Conservation (phyloP, 2,888 invertebrate genomes). For the Pseudococcus jackbeardsleyi region DNA sequence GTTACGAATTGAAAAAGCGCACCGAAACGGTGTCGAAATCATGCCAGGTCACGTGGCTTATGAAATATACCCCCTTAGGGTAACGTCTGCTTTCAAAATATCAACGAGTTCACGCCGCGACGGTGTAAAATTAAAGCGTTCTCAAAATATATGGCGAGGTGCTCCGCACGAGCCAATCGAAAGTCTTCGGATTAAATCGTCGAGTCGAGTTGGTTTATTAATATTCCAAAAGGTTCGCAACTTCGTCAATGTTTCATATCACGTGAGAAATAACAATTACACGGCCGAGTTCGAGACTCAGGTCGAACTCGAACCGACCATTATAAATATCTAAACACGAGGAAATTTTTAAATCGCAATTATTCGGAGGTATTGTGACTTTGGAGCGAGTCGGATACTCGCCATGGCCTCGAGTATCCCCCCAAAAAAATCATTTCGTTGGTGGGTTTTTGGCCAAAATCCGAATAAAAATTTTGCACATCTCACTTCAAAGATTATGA, state of each 20-base stretch:
- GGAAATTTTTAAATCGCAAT: background rate
- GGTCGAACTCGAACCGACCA: background rate
- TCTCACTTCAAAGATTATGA: too few relatives aligned
- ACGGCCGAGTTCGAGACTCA: background rate
- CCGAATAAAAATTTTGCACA: too few relatives aligned
- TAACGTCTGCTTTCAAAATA: constrained; percentile 40
- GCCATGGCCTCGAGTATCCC: background rate
- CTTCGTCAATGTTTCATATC: constrained; percentile 39
- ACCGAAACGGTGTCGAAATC: constrained; percentile 63
- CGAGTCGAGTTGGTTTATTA: background rate
- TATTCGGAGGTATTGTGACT: background rate
- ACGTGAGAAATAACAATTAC: constrained; percentile 32
- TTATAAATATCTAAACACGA: background rate
- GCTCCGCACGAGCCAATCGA: background rate
- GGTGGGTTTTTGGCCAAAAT: too few relatives aligned
- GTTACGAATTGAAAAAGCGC: constrained; percentile 63
- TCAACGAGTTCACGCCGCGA: constrained; percentile 51
- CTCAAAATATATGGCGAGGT: background rate
- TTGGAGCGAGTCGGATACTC: too few relatives aligned
- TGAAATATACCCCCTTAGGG: constrained; percentile 62
- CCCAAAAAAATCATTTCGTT: too few relatives aligned
- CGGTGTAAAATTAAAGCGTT: constrained; percentile 55
- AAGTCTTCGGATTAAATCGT: background rate
- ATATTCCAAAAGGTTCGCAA: constrained; percentile 9
- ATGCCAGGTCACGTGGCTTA: constrained; percentile 62